These are phyloP conservation scores for Tribolium freemani DNA, from an alignment of 2,888 invertebrate species.

Conservation along the genomic window DNA sequence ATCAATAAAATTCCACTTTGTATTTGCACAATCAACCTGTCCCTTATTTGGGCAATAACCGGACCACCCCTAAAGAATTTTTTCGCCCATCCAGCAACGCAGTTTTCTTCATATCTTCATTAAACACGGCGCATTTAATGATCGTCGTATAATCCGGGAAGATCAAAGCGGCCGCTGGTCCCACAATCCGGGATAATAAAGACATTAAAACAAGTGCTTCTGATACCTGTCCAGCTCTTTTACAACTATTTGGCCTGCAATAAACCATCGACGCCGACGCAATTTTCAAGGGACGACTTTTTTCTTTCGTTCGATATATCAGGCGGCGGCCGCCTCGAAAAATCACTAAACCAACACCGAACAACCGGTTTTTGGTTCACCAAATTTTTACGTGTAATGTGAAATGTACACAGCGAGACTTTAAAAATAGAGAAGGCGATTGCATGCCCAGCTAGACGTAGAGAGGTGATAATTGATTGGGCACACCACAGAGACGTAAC, in stretches of 20 bases:
- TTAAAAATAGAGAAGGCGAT: slow-evolving; percentile 60
- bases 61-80: slow-evolving; percentile 23
- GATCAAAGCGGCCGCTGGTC: slow-evolving; percentile 45
- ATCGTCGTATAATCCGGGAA: slow-evolving; percentile 34
- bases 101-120: slow-evolving; percentile 1
- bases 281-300: neutral
- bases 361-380: slow-evolving; percentile 64
- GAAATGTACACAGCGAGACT: slow-evolving; percentile 63
- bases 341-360: slow-evolving; percentile 59
- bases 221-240: slow-evolving; percentile 56
- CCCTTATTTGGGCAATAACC: slow-evolving; percentile 11
- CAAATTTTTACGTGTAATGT: slow-evolving; percentile 64
- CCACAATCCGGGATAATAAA: slow-evolving; percentile 58
- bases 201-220: slow-evolving; percentile 66
- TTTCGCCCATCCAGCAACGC: slow-evolving; percentile 15
- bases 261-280: slow-evolving; percentile 54
- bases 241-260: slow-evolving; percentile 61
- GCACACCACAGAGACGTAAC: slow-evolving; percentile 62
- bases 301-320: slow-evolving; percentile 48
- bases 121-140: neutral
- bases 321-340: slow-evolving; percentile 42
- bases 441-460: slow-evolving; percentile 62
- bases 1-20: neutral
- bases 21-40: slow-evolving; percentile 17
- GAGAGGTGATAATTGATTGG: slow-evolving; percentile 63